These are phyloP conservation scores for Chunga burmeisteri DNA, from an alignment of 2,113 vertebrate genomes.

Conservation along the genomic window DNA sequence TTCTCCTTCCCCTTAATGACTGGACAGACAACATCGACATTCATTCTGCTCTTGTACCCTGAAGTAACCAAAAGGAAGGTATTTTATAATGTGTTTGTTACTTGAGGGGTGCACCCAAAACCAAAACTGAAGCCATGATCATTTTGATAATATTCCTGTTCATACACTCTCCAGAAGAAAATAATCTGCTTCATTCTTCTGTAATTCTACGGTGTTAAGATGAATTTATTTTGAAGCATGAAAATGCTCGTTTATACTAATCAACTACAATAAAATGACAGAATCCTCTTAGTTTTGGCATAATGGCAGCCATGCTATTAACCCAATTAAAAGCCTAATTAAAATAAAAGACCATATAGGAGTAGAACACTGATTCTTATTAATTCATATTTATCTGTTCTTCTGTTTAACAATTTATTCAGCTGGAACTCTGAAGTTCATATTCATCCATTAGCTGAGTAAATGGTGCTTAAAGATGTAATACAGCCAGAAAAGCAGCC, in stretches of 20 bases:
- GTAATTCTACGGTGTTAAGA: neutral
- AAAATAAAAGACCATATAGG: neutral
- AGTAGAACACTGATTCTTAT: neutral
- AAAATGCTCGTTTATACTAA: neutral
- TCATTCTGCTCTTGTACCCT: neutral
- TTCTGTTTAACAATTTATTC: neutral
- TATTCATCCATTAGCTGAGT: neutral
- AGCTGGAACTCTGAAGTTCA: neutral
- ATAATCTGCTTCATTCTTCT: neutral
- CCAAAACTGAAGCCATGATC: neutral
- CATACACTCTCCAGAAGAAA: neutral
- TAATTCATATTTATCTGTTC: neutral
- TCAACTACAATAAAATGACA: neutral
- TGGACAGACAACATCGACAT: neutral
- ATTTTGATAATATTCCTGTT: neutral
- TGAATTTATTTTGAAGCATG: neutral
- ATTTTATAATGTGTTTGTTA: neutral
- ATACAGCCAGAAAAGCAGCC: neutral
- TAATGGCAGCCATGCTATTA: neutral
- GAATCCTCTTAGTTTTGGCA: neutral
- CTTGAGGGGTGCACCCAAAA: neutral
- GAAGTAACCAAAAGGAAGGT: neutral
- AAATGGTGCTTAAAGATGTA: neutral
- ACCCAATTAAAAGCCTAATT: neutral
- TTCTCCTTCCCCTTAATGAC: neutral